Percentiles rank a stretch among this genome's conserved stretches.
Conservation (phyloP, 2,113 vertebrate species). For the Corynorhinus townsendii region DNA sequence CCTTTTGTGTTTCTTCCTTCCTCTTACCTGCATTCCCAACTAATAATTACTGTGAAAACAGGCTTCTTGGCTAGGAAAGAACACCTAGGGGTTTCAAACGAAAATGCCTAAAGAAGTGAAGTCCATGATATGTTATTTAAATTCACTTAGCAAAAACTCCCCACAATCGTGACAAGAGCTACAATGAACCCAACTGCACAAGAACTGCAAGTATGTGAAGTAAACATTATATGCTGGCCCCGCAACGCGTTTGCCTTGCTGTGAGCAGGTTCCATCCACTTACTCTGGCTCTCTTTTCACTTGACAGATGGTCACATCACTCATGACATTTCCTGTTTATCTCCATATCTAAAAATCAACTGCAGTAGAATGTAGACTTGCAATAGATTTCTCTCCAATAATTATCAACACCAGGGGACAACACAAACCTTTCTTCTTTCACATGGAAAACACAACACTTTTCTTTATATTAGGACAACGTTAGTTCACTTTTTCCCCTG, state of each 20-base stretch:
- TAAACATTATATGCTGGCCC: conserved; percentile 37
- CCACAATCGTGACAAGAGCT: conserved; percentile 28
- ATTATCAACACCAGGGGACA: conserved; percentile 31
- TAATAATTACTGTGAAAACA: conserved; percentile 73
- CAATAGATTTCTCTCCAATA: conserved; percentile 21
- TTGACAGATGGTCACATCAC: conserved; percentile 71
- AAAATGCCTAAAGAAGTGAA: conserved; percentile 53
- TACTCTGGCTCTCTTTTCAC: conserved; percentile 71
- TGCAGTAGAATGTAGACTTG: conserved; percentile 32
- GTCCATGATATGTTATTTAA: conserved; percentile 58
- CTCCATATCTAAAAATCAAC: conserved; percentile 66
- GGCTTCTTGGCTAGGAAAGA: conserved; percentile 53
- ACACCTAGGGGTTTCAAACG: conserved; percentile 65
- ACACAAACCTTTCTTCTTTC: conserved; percentile 41
- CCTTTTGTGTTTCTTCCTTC: conserved; percentile 54
- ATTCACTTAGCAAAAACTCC: conserved; percentile 52
- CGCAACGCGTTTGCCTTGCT: conserved; percentile 43
- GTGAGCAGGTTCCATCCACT: conserved; percentile 63
- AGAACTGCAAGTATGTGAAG: conserved; percentile 17
- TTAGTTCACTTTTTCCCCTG: conserved; percentile 40
- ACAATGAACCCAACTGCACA: not conserved
- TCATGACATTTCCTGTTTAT: conserved; percentile 63
- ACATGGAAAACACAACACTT: conserved; percentile 46
- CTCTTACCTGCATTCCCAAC: conserved; percentile 61
- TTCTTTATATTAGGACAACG: conserved; percentile 46